A percentile compares a stretch with the other conserved stretches of the same genome.
phyloP scores from a whole-genome alignment of 2,797 vertebrate genomes.

The Lagorchestes hirsutus region DNA sequence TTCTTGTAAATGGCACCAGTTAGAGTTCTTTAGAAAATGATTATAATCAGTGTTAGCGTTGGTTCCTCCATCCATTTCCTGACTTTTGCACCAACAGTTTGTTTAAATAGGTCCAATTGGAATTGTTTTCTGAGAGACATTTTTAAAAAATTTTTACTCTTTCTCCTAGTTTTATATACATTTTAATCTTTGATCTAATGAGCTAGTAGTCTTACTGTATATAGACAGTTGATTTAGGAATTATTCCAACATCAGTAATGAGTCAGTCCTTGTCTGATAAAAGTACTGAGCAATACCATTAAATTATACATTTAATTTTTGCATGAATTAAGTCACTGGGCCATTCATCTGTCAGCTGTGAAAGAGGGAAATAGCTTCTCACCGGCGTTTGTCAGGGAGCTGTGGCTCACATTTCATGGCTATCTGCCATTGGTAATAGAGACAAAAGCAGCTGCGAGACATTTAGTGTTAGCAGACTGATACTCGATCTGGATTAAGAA shows the following conservation, averaged over 20 bases:
- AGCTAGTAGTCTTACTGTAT: background rate
- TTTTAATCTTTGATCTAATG: background rate
- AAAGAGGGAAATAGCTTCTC: constrained; percentile 27
- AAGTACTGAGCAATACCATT: constrained; percentile 55
- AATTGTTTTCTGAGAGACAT: background rate
- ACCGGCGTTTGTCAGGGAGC: background rate
- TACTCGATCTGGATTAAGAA: background rate
- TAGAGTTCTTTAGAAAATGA: background rate
- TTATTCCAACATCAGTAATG: background rate
- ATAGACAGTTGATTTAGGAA: background rate
- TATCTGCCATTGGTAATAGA: background rate
- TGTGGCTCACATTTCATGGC: background rate
- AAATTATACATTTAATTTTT: constrained; percentile 66
- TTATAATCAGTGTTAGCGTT: background rate
- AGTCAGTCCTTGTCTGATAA: background rate
- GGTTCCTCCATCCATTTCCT: background rate
- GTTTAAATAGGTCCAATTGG: background rate
- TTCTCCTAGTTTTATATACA: background rate
- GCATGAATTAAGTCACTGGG: constrained; percentile 31
- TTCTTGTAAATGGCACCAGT: background rate
- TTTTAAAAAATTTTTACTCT: background rate
- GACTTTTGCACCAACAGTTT: background rate
- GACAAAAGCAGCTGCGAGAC: background rate
- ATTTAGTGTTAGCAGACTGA: background rate
- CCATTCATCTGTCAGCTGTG: constrained; percentile 1